Evolutionary conservation across 1,140 invertebrate genomes (phyloP), one percentile per base, ranked within the genome.

Genomic region (Thrips palmi): DNA sequence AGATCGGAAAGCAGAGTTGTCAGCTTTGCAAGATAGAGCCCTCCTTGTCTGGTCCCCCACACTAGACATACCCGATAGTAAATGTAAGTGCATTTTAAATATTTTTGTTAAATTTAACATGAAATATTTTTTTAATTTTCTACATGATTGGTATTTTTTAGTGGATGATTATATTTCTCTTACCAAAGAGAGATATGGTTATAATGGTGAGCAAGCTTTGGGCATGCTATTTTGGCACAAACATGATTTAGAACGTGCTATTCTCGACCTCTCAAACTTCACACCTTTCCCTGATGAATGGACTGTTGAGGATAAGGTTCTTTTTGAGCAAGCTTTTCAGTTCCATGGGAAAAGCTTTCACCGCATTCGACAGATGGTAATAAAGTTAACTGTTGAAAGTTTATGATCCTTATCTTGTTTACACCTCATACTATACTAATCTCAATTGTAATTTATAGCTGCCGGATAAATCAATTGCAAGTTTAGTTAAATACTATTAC

Each of bases 141-240:
- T 25, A 19, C 18, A 14, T 44, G 36, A 14, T 47, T 43, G 35
- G n/a, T 49, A 48, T 50, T 45, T 63, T 68, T 21, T 49, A 87
- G 88, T 96, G 67, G 89, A 96, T 62, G 82, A 93, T 53, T 96
- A 93, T 53, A 84, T 93, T 44, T 71, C 74, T 48, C 70, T 91
- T 46, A 85, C 91, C n/a, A 94, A 93, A 63, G 88, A 96, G 53
- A 96, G 93, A 57, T 94, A 91, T 70, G 88, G 87, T 31, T 97
- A 97, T 49, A 94, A 93, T 61, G 84, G 82, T 24, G 92, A 97
- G 66, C 91, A 97, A 62, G 91, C 92, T 18, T 62, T 97, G 21
- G 92, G 91, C 10, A 93, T 97, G 86, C 60, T 97, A 10, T 96
- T 92, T 58, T 97, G 91, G 91, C 91, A 97, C 52, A 92, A 93